phyloP scores from a whole-genome alignment of 1,140 invertebrate species.

The Musca vetustissima region DNA sequence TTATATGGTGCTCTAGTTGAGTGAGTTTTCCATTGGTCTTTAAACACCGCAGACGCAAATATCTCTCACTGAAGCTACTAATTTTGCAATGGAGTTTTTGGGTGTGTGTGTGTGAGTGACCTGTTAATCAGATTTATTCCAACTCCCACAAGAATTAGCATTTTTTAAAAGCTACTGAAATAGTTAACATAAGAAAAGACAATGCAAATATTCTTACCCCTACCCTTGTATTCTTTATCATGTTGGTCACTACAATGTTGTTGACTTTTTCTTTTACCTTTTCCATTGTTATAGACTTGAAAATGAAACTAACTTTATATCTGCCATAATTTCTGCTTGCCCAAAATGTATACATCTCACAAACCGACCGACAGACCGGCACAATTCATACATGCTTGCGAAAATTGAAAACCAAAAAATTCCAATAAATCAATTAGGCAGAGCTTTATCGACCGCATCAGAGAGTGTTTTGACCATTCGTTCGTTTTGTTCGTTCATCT shows the following conservation, averaged over 20 bases:
- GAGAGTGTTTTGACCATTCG: background rate
- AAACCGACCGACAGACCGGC: too few species aligned
- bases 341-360: too few species aligned
- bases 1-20: conserved; percentile 6
- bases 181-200: background rate
- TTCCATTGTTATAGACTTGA: too few species aligned
- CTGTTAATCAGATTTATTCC: too few species aligned
- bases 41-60: too few species aligned
- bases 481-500: too few species aligned
- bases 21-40: conserved; percentile 3
- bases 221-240: too few species aligned
- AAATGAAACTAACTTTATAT: background rate
- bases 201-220: background rate
- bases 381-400: too few species aligned
- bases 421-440: conserved; percentile 19
- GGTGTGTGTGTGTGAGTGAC: background rate
- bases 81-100: background rate
- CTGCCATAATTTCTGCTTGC: conserved; percentile 18
- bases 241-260: background rate
- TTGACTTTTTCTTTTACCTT: background rate
- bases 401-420: conserved; percentile 13
- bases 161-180: background rate
- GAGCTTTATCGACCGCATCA: conserved; percentile 18
- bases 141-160: conserved; percentile 5
- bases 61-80: too few species aligned